A percentile compares a stretch with the other conserved stretches of the same genome.
Conservation (phyloP, 2,888 invertebrate species). For the Drosophila glabriapex region DNA sequence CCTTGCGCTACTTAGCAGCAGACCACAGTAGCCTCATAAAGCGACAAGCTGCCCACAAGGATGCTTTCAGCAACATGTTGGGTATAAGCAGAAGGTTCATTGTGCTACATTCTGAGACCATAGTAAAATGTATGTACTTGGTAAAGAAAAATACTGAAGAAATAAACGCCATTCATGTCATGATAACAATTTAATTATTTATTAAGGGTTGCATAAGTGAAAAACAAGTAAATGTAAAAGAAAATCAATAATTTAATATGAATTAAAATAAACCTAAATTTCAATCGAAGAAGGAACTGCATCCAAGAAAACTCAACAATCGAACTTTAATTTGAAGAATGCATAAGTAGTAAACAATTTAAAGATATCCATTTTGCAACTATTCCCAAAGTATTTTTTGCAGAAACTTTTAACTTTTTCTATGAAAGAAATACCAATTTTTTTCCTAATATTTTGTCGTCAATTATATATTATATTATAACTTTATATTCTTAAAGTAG, state of each 20-base stretch:
- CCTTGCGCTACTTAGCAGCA: slow-evolving; percentile 40
- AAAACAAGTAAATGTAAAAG: not conserved
- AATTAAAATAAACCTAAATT: not conserved
- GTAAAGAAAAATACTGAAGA: not conserved
- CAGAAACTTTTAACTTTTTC: not conserved
- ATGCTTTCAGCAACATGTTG: slow-evolving; percentile 18
- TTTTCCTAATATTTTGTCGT: not conserved
- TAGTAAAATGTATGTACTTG: slow-evolving; percentile 5
- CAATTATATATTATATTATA: not conserved
- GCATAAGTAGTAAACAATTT: not conserved
- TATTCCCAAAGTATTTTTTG: not conserved
- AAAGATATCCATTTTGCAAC: not conserved
- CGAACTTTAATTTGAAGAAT: not conserved
- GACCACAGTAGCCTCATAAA: slow-evolving; percentile 35
- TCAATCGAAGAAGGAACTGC: not conserved
- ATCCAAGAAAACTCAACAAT: not conserved
- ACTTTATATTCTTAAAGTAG: not conserved
- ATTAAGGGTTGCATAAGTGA: not conserved
- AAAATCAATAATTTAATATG: slow-evolving; percentile 2
- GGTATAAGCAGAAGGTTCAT: slow-evolving; percentile 25
- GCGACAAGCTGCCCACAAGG: slow-evolving; percentile 22
- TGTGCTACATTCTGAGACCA: slow-evolving; percentile 23
- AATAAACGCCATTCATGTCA: not conserved
- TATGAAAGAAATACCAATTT: not conserved
- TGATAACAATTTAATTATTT: slow-evolving; percentile 1